Evolutionary conservation across 2,113 vertebrate species (phyloP), one percentile per base, ranked within the genome.

Genomic region (Phyllostomus discolor): DNA sequence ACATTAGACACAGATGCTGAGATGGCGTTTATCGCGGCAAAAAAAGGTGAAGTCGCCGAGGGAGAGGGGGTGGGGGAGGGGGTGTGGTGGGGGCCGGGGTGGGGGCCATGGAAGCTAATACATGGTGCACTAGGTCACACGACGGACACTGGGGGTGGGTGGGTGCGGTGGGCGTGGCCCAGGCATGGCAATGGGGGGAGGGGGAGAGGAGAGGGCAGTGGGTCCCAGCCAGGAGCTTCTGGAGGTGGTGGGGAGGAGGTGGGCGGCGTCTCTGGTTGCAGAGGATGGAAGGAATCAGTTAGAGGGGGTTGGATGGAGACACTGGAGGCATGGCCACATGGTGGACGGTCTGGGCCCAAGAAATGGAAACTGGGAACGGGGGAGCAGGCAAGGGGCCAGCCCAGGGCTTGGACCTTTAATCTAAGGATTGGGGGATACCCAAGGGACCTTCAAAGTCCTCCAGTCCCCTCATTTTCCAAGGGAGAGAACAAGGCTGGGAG

Each of bases 21-120:
- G 97, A 97, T 98, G 97, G 97, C 97, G 97, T 98, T 98, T 98
- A 98, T 98, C 95, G 95, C 95, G 97, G 97, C 97, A 97, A 97
- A 97, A 97, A 97, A 97, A 95, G 95, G 96, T 97, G 96, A 95
- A 96, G 93, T 97, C 92, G 92, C 94, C 93, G 96, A 96, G 94
- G 96, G 94, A 91, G 84, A 59, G n/a, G 75, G 95, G 86, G 87
- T 66, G 67, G 93, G 81, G 62, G 10, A n/a, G 72, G 87, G 95
- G 95, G 91, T 85, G 95, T 83, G 95, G 96, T 94, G 95, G 90
- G 92, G 79, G 80, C 93, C n/a, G 64, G 88, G 94, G 85, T 62
- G 79, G 72, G 88, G 94, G 94, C 94, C 96, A 96, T 96, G 97
- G 96, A 97, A 96, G 97, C 97, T 97, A 97, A 96, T 97, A 97